Base-by-base conservation (phyloP, 2,797 vertebrate genomes). In the Coregonus suidteri region DNA sequence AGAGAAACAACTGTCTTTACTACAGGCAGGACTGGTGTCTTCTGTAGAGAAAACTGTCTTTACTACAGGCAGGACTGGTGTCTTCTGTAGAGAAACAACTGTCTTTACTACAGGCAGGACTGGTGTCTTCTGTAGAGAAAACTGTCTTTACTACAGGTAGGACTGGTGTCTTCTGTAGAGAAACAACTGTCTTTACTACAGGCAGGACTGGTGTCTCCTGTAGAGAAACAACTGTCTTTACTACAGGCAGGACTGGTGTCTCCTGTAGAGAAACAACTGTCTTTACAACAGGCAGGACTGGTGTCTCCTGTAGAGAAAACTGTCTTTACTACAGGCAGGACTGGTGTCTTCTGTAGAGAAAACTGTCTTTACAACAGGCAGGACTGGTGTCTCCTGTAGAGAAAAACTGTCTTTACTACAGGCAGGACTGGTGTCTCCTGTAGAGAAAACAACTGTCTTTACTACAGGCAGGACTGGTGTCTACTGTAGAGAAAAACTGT, bases 101-200 rank as follows among this genome's bases (percentile, higher is more conserved):
- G 25, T 25, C 25, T 25, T 25, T 25, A 25, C 25, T 1, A 25
- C 25, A 25, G 25, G 25, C 1, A 25, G 25, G 25, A 25, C 25
- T 96, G 84, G 89, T 91, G 0, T 84, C 79, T 0, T 81, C 93
- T 2, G 89, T 91, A 0, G 97, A 99, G 92, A 96, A 96, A 20
- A 25, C 25, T 25, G 25, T 25, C 25, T 25, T 25, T 25, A 25
- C 25, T 25, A 25, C 25, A 25, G 25, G 25, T 1, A 25, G 25
- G 25, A 25, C 25, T 96, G 84, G 89, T 91, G 0, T 84, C 79
- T 0, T 81, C 93, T 2, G 89, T 91, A 0, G 97, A 99, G 92
- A 96, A 96, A 25, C n/a, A n/a, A 25, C 25, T 25, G 25, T 25
- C 25, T 25, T 25, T 25, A 25, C 25, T 1, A 25, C 25, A 25